Conservation (phyloP, 1,140 invertebrate species). For the Araneus ventricosus region DNA sequence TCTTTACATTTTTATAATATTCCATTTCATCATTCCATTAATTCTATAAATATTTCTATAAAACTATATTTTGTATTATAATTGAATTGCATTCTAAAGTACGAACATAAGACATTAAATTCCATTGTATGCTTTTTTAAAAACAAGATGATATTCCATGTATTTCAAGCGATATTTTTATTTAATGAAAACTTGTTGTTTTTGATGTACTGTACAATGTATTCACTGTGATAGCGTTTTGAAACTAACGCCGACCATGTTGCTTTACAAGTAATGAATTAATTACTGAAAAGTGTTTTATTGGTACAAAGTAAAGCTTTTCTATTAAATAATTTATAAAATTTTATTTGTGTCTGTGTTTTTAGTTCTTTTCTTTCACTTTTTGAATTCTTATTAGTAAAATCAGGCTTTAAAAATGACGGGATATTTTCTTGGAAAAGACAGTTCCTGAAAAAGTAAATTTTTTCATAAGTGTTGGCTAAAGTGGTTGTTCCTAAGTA, state of each 20-base stretch:
- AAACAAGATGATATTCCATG: neutral
- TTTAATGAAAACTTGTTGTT: neutral
- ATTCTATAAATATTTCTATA: neutral
- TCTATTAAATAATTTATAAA: conserved; percentile 29
- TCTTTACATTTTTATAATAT: neutral
- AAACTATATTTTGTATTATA: neutral
- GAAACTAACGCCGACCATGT: conserved; percentile 2
- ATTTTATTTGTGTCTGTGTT: conserved; percentile 7
- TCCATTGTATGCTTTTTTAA: neutral
- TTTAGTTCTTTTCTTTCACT: neutral
- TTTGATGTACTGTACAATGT: conserved; percentile 32
- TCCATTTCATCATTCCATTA: conserved; percentile 1
- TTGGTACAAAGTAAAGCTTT: conserved; percentile 14
- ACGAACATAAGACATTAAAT: neutral
- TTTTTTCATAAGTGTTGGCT: no score
- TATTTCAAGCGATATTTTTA: neutral
- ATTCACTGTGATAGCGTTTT: conserved; percentile 23
- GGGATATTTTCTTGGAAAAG: no score
- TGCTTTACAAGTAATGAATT: neutral
- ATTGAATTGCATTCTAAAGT: neutral
- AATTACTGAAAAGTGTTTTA: conserved; percentile 2
- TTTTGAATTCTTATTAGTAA: neutral
- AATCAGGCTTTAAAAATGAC: no score
- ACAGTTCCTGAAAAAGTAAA: no score
- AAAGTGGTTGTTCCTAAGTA: no score